phyloP scores from a whole-genome alignment of 2,888 invertebrate genomes.

The Spodoptera littoralis region DNA sequence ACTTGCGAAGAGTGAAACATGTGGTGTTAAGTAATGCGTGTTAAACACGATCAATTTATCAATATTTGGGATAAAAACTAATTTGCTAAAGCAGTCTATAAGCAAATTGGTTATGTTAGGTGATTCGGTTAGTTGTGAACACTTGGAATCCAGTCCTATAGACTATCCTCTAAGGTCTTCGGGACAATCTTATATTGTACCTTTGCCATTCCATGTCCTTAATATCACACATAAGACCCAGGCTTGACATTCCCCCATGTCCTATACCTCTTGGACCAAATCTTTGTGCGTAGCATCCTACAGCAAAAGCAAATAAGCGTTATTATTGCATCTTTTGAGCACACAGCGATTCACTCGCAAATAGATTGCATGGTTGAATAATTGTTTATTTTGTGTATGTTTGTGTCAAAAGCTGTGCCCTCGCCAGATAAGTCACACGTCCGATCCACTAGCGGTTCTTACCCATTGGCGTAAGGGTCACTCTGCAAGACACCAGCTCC shows the following conservation, averaged over 20 bases:
- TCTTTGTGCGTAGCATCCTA: conserved; percentile 98
- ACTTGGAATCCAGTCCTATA: conserved; percentile 66
- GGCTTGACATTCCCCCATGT: conserved; percentile 95
- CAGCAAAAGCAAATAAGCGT: conserved; percentile 85
- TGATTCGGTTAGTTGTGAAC: conserved; percentile 64
- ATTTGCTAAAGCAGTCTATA: conserved; percentile 78
- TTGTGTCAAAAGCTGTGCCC: conserved; percentile 73
- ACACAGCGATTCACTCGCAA: conserved; percentile 68
- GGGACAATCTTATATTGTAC: conserved; percentile 81
- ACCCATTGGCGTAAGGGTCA: conserved; percentile 95
- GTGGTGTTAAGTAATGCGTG: conserved; percentile 53
- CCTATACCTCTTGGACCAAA: conserved; percentile 98
- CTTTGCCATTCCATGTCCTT: conserved; percentile 93
- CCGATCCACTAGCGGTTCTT: conserved; percentile 83
- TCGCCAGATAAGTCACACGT: conserved; percentile 79
- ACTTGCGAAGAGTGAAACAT: conserved; percentile 42
- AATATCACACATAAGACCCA: conserved; percentile 95
- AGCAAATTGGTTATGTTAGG: conserved; percentile 70
- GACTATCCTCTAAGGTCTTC: conserved; percentile 62
- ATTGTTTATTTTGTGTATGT: conserved; percentile 6
- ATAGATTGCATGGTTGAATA: conserved; percentile 31
- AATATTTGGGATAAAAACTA: conserved; percentile 49
- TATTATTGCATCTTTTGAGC: conserved; percentile 76
- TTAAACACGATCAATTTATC: conserved; percentile 42
- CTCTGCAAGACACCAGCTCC: conserved; percentile 98